phyloP scores from a whole-genome alignment of 2,888 invertebrate genomes.

The Volucella inflata region DNA sequence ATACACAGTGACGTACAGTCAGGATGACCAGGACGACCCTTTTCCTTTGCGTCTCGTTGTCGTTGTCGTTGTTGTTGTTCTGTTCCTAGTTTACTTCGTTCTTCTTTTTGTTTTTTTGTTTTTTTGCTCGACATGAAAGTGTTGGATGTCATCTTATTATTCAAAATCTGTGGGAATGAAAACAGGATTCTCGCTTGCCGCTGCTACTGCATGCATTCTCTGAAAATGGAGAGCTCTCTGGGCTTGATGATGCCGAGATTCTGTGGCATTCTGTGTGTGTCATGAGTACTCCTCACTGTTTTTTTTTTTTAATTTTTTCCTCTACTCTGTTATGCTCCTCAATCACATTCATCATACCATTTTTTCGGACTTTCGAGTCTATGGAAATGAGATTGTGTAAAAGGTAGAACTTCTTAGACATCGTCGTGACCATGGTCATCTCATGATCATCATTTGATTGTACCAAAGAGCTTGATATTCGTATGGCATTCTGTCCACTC shows the following conservation, averaged over 20 bases:
- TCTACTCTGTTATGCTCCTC: slow-evolving; percentile 9
- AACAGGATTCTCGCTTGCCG: slow-evolving; percentile 81
- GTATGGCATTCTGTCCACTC: slow-evolving; percentile 23
- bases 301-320: slow-evolving; percentile 32
- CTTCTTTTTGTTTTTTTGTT: slow-evolving; percentile 66
- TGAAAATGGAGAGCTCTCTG: slow-evolving; percentile 24
- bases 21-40: slow-evolving; percentile 67
- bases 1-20: slow-evolving; percentile 52
- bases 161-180: slow-evolving; percentile 84
- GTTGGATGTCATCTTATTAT: slow-evolving; percentile 84
- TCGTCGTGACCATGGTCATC: slow-evolving; percentile 39
- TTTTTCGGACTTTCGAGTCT: slow-evolving; percentile 38
- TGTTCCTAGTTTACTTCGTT: slow-evolving; percentile 15
- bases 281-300: background rate
- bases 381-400: slow-evolving; percentile 16
- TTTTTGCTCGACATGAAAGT: slow-evolving; percentile 79
- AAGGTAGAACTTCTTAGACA: slow-evolving; percentile 25
- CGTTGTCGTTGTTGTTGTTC: slow-evolving; percentile 28
- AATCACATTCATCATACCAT: slow-evolving; percentile 57
- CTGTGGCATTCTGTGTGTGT: slow-evolving; percentile 19
- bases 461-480: slow-evolving; percentile 21
- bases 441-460: slow-evolving; percentile 41
- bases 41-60: slow-evolving; percentile 69
- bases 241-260: slow-evolving; percentile 49
- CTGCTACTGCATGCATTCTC: slow-evolving; percentile 47